Evolutionary conservation across 2,113 vertebrate species (phyloP), one percentile per base, ranked within the genome.

Genomic region (Podocnemis expansa): DNA sequence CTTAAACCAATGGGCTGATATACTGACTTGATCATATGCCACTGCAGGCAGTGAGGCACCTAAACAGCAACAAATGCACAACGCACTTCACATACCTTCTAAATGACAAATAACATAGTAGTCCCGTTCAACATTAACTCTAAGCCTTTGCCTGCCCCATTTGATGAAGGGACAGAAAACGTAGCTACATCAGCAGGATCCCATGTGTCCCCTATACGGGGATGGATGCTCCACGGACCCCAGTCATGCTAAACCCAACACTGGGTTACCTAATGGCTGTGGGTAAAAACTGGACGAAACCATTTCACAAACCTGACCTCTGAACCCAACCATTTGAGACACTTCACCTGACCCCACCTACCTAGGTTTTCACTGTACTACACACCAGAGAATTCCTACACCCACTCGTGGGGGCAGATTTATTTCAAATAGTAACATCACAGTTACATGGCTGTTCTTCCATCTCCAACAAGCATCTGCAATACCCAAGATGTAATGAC

Each of bases 81-180:
- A n/a, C 1, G 63, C 0, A 0, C 29, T 0, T 43, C 31, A 41
- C 0, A n/a, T 81, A 82, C 60, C 31, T 2, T n/a, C 12, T 67
- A 5, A n/a, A 67, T 19, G 17, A 10, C 63, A 38, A 67, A 10
- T 34, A 4, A 19, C 34, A 67, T 5, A 17, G 34, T 38, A 4
- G 9, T 10, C 17, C 4, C 14, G 4, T 10, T 6, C 78, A n/a
- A n/a, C n/a, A n/a, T n/a, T n/a, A n/a, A n/a, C n/a, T n/a, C n/a
- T n/a, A 55, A 43, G 83, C 60, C 80, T 17, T 45, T 41, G 41
- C 38, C 70, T 43, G 38, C 24, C 38, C 5, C 38, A 6, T 12
- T 75, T 10, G 73, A 43, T 3, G 11, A 75, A 75, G 41, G 11
- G 41, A 41, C 10, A 43, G 73, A 13, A 43, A 27, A 43, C 4